Conservation (phyloP, 2,888 invertebrate species). For the Malthinus seriepunctatus region DNA sequence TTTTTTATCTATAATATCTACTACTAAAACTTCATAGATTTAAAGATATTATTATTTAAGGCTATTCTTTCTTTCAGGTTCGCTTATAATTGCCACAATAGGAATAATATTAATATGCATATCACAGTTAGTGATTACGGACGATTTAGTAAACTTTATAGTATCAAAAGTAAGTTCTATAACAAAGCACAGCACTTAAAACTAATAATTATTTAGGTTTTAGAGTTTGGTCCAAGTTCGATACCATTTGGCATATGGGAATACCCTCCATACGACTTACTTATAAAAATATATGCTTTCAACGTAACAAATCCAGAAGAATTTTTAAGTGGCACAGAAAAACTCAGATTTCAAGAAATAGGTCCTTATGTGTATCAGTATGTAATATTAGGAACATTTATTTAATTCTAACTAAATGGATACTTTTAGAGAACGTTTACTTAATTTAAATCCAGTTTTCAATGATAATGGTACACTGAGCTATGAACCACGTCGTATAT, state of each 20-base stretch:
- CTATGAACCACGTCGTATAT: constrained; percentile 63
- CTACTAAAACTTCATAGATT: too few species aligned
- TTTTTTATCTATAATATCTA: too few species aligned
- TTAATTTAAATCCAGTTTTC: constrained; percentile 68
- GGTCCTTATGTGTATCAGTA: constrained; percentile 86
- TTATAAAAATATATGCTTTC: constrained; percentile 71
- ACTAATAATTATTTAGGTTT: constrained; percentile 38
- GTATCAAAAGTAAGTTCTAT: background rate
- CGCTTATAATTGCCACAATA: background rate
- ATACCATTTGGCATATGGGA: constrained; percentile 65
- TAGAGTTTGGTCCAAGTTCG: constrained; percentile 54
- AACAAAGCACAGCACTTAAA: background rate
- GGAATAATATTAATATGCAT: background rate
- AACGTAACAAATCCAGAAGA: constrained; percentile 78
- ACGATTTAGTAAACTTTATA: background rate
- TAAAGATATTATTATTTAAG: too few species aligned
- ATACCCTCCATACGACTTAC: constrained; percentile 68
- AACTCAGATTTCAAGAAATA: constrained; percentile 70
- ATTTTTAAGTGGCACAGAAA: constrained; percentile 67
- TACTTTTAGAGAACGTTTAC: constrained; percentile 66
- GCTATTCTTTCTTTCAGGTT: background rate
- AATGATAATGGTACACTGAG: constrained; percentile 68
- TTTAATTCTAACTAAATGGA: constrained; percentile 6
- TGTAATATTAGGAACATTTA: constrained; percentile 49
- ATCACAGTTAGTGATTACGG: background rate